These are phyloP conservation scores for Eulemur macaco DNA, from an alignment of 2,113 vertebrate species.

Conservation along the genomic window DNA sequence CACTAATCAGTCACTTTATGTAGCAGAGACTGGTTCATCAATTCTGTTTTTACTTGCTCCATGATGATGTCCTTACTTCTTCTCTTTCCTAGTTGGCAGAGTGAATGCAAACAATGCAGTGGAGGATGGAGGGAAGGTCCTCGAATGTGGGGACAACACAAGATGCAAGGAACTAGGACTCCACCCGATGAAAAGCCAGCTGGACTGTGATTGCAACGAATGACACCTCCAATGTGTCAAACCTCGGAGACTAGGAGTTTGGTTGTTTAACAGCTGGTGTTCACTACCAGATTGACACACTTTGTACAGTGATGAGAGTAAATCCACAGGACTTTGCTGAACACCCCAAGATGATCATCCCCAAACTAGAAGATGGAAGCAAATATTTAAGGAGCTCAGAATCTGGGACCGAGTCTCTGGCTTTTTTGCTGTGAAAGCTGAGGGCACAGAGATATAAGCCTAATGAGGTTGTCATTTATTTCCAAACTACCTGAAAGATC, in stretches of 20 bases:
- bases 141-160: neutral
- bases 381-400: neutral
- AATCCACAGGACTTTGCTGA: neutral
- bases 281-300: neutral
- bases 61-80: neutral
- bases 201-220: rapidly evolving
- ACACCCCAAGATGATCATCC: neutral
- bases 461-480: conserved; percentile 21
- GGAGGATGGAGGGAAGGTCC: neutral
- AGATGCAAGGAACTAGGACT: neutral
- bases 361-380: neutral
- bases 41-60: neutral
- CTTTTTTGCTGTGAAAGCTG: neutral
- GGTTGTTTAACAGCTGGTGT: neutral
- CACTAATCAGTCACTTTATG: neutral
- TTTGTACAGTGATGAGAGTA: neutral
- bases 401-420: neutral
- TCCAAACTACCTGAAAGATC: neutral
- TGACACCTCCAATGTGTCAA: neutral
- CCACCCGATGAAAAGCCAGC: rapidly evolving
- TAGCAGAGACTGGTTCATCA: neutral
- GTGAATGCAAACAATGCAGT: neutral
- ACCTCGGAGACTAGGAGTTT: neutral
- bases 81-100: neutral
- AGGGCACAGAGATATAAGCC: neutral